These are phyloP conservation scores for Hassar affinis DNA, from an alignment of 2,113 vertebrate species.

Conservation along the genomic window DNA sequence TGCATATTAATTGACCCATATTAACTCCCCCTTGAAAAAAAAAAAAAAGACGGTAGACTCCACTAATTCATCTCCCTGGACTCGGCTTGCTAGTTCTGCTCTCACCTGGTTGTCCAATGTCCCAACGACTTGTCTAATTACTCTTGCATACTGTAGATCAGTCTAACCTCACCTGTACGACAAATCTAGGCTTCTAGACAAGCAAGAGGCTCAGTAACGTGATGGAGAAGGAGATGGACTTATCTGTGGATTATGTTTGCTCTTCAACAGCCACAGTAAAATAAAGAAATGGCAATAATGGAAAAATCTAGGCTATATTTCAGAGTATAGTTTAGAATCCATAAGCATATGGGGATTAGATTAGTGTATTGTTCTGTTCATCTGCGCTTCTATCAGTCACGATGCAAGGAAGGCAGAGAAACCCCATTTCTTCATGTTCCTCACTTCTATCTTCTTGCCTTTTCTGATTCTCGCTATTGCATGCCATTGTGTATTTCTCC, in stretches of 20 bases:
- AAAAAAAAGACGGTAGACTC: constrained; percentile 45
- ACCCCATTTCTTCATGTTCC: constrained; percentile 41
- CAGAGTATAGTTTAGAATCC: too few species aligned
- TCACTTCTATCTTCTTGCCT: constrained; percentile 66
- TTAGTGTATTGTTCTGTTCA: too few species aligned
- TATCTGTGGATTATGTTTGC: too few species aligned
- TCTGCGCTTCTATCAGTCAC: too few species aligned
- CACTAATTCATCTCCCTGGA: constrained; percentile 51
- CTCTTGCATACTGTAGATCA: background rate
- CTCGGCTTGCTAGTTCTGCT: constrained; percentile 9
- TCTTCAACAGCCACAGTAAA: background rate
- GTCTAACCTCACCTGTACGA: background rate
- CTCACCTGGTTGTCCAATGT: constrained; percentile 45
- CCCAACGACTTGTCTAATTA: too few species aligned
- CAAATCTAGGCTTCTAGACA: too few species aligned
- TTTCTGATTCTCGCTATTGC: constrained; percentile 64
- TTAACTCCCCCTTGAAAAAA: constrained; percentile 87
- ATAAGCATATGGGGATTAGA: background rate
- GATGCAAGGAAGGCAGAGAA: constrained; percentile 22
- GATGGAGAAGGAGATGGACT: too few species aligned
- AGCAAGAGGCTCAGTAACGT: background rate
- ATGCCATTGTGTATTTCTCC: constrained; percentile 82
- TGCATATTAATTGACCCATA: constrained; percentile 99
- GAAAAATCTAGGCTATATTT: background rate
- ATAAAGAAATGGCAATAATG: background rate